Evolutionary conservation across 2,113 vertebrate genomes (phyloP).

Genomic region (Cinclus cinclus): DNA sequence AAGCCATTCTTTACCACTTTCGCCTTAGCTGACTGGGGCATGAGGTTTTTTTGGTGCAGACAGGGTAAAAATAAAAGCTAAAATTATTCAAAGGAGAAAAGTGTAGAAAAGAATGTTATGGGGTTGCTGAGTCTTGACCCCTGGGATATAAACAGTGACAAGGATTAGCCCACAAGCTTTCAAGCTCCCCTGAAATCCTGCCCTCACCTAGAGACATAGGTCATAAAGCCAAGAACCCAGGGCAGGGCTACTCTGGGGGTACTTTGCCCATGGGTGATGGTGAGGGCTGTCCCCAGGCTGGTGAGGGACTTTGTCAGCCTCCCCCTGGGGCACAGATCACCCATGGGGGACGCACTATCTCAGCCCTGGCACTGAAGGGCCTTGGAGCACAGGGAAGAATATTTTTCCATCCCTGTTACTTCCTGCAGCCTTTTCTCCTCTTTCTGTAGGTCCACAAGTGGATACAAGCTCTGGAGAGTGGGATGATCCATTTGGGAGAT

Average conservation of each 20-base stretch:
- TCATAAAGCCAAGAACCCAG: not conserved
- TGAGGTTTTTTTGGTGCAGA: not conserved
- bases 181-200: not conserved
- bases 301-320: not conserved
- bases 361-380: not conserved
- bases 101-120: not conserved
- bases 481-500: not conserved
- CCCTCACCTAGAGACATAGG: not conserved
- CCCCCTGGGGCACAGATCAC: not conserved
- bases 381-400: not conserved
- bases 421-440: not conserved
- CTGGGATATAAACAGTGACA: not conserved
- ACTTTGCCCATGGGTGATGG: accelerated
- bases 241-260: too few species aligned
- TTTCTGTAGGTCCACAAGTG: accelerated
- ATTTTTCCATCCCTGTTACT: not conserved
- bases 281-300: not conserved
- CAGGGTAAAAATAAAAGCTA: not conserved
- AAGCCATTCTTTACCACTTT: not conserved
- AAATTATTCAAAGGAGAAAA: not conserved
- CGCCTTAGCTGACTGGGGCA: not conserved
- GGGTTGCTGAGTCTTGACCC: not conserved
- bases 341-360: accelerated
- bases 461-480: not conserved
- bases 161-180: not conserved